Base-by-base conservation (phyloP, 2,113 vertebrate genomes). In the Columba livia region DNA sequence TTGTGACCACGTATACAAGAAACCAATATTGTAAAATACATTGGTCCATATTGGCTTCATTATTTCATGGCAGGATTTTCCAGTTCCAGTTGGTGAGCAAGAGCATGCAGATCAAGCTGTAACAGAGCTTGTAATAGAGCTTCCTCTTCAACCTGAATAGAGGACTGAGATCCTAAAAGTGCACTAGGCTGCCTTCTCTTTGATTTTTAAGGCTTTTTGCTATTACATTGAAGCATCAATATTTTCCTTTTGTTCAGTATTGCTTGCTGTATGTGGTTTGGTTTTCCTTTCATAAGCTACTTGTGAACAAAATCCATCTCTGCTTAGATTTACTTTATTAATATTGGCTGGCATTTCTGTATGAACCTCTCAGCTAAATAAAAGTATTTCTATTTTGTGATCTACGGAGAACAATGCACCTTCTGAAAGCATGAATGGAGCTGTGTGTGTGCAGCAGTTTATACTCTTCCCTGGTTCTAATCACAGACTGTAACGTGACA, bases 291-390 rank as follows among this genome's bases (percentile, higher is more conserved):
- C 83, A 61, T 44, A 72, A 87, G 24, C 79, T 90, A 56, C 53
- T 89, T 67, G n/a, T 80, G 78, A 81, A 50, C 32, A 91, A 85
- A 86, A 65, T 86, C 72, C 94, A 82, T 93, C 87, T 95, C 94
- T 89, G 88, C 90, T 95, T 73, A 78, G 58, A 70, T 89, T 92
- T 69, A 86, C 93, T 82, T 97, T 94, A 78, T 56, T 94, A 88
- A 96, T 91, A 56, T 18, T 93, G 77, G 53, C 51, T 97, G 89
- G 87, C 38, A 67, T 93, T 93, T 94, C 83, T 74, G 77, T 51
- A 88, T 95, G 79, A 93, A 61, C 31, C 50, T 93, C 47, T 94
- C 85, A 93, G 69, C 50, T 92, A 85, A 97, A 94, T 75, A 90
- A 40, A 83, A 88, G 53, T 91, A 85, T 85, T 95, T 94, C 85